Evolutionary conservation across 1,140 invertebrate genomes (phyloP), one percentile per base, ranked within the genome.

Genomic region (Diachasmimorpha longicaudata): DNA sequence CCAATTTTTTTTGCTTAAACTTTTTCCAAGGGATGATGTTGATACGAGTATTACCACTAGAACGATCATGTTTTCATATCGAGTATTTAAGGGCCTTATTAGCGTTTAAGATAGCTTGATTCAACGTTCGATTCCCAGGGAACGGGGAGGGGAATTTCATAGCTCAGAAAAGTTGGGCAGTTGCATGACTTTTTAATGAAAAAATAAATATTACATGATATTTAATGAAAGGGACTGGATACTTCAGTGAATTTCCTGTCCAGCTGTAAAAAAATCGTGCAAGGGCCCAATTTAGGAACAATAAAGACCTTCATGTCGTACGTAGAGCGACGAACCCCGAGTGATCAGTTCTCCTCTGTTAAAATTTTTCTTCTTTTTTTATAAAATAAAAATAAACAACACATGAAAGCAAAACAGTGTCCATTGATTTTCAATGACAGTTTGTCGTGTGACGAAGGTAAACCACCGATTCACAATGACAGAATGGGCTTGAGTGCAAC

Each of bases 41-140:
- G 19, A 21, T 23, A 3, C 58, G 23, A 63, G 48, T 55, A 63
- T 63, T 63, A 63, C 23, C 23, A 31, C 9, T 63, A 63, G 58
- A 63, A 25, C 31, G 14, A 63, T 63, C 23, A 63, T 63, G 58
- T 63, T 63, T 63, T 63, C 58, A 25, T 31, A 19, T 63, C 19
- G 58, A 63, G 58, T n/a, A 55, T 55, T 6, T 70, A 21, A 75
- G 79, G 82, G 84, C 84, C 84, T 86, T 85, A 86, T 75, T 85
- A 86, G 82, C 71, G 52, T 67, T 44, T 86, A 86, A 86, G 79
- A 79, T 31, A 31, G 31, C 6, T 69, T 81, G 80, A 77, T 81
- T 81, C 76, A 63, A 39, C 68, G 70, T 75, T 52, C 55, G 42
- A 52, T 39, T 67, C 42, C 23, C 39, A 52, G 42, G 19, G 21